phyloP scores from a whole-genome alignment of 2,888 invertebrate species.

The Imbricaverruca yamaguchii region DNA sequence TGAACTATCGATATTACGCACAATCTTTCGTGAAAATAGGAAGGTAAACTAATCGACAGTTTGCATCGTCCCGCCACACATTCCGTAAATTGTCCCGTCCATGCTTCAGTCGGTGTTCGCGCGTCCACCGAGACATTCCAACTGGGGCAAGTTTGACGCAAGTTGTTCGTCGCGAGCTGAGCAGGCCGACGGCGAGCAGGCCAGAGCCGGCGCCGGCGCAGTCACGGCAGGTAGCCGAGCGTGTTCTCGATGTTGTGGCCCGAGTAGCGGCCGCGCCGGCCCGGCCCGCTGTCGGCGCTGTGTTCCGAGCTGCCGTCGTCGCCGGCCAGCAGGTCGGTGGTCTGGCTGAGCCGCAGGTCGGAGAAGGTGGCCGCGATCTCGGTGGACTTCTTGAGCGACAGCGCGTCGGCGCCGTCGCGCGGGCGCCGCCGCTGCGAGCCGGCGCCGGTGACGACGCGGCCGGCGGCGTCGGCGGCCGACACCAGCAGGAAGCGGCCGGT shows the following conservation, averaged over 20 bases:
- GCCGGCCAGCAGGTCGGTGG: constrained; percentile 35
- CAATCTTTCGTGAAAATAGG: too few relatives aligned
- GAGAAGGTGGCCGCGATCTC: constrained; percentile 81
- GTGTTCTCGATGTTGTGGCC: constrained; percentile 32
- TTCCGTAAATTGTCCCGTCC: too few relatives aligned
- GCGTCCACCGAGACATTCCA: too few relatives aligned
- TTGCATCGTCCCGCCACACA: too few relatives aligned
- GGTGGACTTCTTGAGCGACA: constrained; percentile 78
- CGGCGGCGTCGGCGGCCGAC: constrained; percentile 46
- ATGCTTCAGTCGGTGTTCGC: too few relatives aligned
- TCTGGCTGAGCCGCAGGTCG: constrained; percentile 47
- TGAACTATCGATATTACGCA: too few relatives aligned
- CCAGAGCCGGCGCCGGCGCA: too few relatives aligned
- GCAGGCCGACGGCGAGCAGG: too few relatives aligned
- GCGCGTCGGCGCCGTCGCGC: constrained; percentile 49
- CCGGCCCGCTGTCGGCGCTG: background rate
- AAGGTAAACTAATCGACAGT: too few relatives aligned
- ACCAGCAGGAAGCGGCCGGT: constrained; percentile 44
- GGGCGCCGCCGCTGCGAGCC: constrained; percentile 29
- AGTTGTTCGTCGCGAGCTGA: too few relatives aligned
- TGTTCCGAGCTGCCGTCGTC: constrained; percentile 29
- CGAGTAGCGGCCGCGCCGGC: constrained; percentile 28
- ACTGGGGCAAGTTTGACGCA: too few relatives aligned
- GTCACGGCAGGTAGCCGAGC: constrained; percentile 32
- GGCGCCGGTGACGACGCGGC: constrained; percentile 38